A percentile compares a stretch with the other conserved stretches of the same genome.
phyloP scores from a whole-genome alignment of 2,113 vertebrate species.

The Gadus chalcogrammus region DNA sequence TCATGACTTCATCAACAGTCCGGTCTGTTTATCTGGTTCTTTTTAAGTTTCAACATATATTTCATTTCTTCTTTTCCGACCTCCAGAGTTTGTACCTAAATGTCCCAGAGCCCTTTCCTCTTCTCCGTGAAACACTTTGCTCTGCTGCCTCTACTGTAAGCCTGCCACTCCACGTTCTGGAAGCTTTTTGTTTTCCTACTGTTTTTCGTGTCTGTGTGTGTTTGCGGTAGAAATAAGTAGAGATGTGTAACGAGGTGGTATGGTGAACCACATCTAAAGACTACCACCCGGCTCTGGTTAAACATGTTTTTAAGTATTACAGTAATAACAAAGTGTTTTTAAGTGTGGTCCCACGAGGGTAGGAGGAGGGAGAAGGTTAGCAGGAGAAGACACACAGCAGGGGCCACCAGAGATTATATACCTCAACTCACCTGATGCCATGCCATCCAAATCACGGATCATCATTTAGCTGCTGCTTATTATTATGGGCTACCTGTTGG shows the following conservation, averaged over 20 bases:
- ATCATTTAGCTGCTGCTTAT: background rate
- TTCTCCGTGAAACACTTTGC: background rate
- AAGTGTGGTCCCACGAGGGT: background rate
- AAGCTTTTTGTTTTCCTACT: slow-evolving; percentile 10
- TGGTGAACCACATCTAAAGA: background rate
- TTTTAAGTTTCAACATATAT: slow-evolving; percentile 57
- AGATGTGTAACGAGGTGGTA: no score
- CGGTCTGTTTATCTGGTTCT: no score
- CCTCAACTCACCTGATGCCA: no score
- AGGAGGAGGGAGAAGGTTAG: background rate
- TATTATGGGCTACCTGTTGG: background rate
- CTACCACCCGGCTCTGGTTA: slow-evolving; percentile 5
- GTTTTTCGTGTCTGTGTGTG: slow-evolving; percentile 19
- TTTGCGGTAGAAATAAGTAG: slow-evolving; percentile 17
- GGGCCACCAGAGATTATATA: no score
- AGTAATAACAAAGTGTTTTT: background rate
- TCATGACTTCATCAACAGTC: no score
- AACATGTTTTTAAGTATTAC: background rate
- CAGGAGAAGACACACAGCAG: no score
- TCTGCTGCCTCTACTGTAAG: background rate
- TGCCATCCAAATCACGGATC: no score
- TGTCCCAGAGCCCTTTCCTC: slow-evolving; percentile 46
- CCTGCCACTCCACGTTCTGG: background rate
- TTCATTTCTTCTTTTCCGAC: slow-evolving; percentile 41
- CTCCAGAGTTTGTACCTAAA: slow-evolving; percentile 77